Base-by-base conservation (phyloP, 1,140 invertebrate species). In the Dysdera silvatica region DNA sequence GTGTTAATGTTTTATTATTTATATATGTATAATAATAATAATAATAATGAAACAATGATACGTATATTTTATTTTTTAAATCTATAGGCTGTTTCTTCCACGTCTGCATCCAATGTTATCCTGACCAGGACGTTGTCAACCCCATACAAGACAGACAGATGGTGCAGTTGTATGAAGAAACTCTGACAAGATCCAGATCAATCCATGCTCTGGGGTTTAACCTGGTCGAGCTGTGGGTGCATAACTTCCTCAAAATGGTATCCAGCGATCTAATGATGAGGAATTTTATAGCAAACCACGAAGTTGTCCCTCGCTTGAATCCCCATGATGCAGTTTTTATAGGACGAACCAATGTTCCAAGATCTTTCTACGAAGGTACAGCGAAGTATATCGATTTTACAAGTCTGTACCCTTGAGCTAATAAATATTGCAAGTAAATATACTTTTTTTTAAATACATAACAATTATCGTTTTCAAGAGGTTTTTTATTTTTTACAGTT, bases 301-400 rank as follows among this genome's bases (percentile, higher is more conserved):
- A 20, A 12, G 7, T 28, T 24, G 24, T 8, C 12, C 24, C 26
- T 49, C 31, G 52, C 18, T n/a, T 54, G 3, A 54, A 37, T 24
- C 32, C 32, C 14, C 31, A 12, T 23, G 52, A 54, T 20, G 18
- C 52, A 4, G 35, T 54, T 26, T 54, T 20, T 24, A 35, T 31
- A 6, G 52, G 52, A 2, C n/a, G 52, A 6, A 54, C 33, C 6
- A 37, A 54, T 37, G 52, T 23, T 4, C 2, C 40, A 2, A 54
- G 40, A 54, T 24, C 40, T 2, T 54, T 12, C 28, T 12, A 54
- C 26, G 52, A 54, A 8, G 52, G 52, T 18, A 26, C 35, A 12
- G 33, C 33, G 7, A 54, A 48, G 47, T 63, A 63, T 31, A 12
- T 63, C 18, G 61, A 56, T 23, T 63, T 63, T 37, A 63, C 52